Percentiles rank a stretch among this genome's conserved stretches.
Evolutionary conservation across 2,113 vertebrate species (phyloP).

Genomic region (Probosciger aterrimus): DNA sequence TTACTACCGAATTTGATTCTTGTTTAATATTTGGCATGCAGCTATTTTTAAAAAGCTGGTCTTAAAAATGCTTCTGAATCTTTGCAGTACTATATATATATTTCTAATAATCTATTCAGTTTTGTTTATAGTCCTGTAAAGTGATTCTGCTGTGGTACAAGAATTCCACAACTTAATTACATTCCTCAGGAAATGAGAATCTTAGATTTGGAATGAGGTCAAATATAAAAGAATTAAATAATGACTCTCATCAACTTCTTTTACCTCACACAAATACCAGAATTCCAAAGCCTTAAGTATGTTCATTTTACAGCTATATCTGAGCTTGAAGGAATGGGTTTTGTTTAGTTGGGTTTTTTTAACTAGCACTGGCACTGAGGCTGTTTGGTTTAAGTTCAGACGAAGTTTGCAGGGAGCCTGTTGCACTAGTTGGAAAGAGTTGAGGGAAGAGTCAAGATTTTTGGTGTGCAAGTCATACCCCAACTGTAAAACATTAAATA

Average conservation of each 20-base stretch:
- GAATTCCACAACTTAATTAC: constrained; percentile 2
- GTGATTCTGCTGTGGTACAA: not conserved
- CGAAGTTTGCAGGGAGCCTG: not conserved
- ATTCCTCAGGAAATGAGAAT: constrained; percentile 15
- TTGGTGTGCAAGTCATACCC: not conserved
- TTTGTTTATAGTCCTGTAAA: not conserved
- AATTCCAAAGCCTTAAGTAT: not conserved
- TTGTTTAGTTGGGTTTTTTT: not conserved
- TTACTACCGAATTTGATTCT: not conserved
- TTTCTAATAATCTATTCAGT: not conserved
- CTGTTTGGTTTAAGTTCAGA: not conserved
- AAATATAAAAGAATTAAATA: not conserved
- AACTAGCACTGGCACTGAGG: not conserved
- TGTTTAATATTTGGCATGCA: not conserved
- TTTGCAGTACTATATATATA: not conserved
- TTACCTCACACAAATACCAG: not conserved
- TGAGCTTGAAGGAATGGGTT: not conserved
- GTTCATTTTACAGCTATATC: not conserved
- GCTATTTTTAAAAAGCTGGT: not conserved
- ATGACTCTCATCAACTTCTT: not conserved
- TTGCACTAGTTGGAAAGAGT: not conserved
- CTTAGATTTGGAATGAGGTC: not conserved
- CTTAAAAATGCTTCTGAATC: not conserved
- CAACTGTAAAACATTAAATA: not conserved
- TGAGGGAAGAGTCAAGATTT: not conserved